Evolutionary conservation across 1,140 invertebrate species (phyloP), one percentile per base, ranked within the genome.

Genomic region (Lepidurus apus): DNA sequence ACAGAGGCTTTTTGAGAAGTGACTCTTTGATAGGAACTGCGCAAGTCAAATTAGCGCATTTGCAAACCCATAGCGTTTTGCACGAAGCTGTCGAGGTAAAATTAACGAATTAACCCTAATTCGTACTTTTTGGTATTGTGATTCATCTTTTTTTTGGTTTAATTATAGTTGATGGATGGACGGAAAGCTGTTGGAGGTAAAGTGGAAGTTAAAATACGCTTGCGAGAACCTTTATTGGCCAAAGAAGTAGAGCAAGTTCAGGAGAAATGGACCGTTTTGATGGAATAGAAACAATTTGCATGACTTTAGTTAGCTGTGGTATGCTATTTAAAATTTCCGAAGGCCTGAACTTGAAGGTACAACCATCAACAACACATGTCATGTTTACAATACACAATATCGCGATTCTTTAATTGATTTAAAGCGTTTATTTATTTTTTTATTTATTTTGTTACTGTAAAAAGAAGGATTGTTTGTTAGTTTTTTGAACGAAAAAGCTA

Each of bases 21-120:
- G 95, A 97, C 85, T 88, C 90, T 73, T 85, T 96, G n/a, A 85
- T 98, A 78, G 96, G 95, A n/a, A 91, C 91, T 11, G 92, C 89
- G 1, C 89, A 88, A 80, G 89, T 97, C 0, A 98, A 98, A 84
- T 85, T 98, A 74, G 90, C 91, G 81, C 90, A 91, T 21, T 86
- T 98, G 74, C 95, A 98, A 88, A 93, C 91, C 0, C 90, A 93
- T 79, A 95, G 94, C 83, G 91, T 90, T 73, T 84, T 97, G 77
- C 95, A 98, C 85, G 95, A 98, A 80, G 92, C 93, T 7, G 95
- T 93, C 86, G 93, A 95, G 85, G 94, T 97, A 87, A 93, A 92
- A 90, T 42, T 53, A 77, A 13, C 13, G 93, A 92, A 90, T 42
- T 53, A 77, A 11, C 17, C 13, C 11, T 78, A 44, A 11, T 53